A percentile compares a stretch with the other conserved stretches of the same genome.
These are phyloP conservation scores for Yponomeuta cagnagella DNA, from an alignment of 2,888 invertebrate genomes.

Conservation along the genomic window DNA sequence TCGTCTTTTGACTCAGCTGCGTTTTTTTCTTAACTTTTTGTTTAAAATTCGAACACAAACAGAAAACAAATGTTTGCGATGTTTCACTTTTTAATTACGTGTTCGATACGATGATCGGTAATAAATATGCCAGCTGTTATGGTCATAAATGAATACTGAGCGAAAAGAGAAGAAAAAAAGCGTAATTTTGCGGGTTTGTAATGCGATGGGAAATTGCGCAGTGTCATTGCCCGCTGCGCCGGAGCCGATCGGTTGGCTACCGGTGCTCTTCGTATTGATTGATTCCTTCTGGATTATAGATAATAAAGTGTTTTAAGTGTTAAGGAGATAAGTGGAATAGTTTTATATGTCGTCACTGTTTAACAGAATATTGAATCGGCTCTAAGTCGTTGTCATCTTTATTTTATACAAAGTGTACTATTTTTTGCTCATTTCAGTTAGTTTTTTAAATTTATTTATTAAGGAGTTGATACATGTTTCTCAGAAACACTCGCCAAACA, in stretches of 20 bases:
- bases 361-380: too few species aligned
- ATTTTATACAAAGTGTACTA: too few species aligned
- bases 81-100: background rate
- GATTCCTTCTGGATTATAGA: background rate
- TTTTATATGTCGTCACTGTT: too few species aligned
- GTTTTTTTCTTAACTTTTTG: too few species aligned
- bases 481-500: too few species aligned
- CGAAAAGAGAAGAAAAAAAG: constrained; percentile 7
- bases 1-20: background rate
- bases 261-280: background rate
- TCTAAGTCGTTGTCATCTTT: too few species aligned
- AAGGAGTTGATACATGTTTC: too few species aligned
- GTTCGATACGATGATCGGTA: background rate
- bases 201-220: constrained; percentile 12
- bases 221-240: constrained; percentile 7
- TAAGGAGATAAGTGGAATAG: too few species aligned
- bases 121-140: background rate
- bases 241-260: background rate
- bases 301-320: too few species aligned
- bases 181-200: constrained; percentile 6
- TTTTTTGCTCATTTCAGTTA: too few species aligned
- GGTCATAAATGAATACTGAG: background rate
- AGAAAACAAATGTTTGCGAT: background rate
- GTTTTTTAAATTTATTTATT: too few species aligned
- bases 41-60: too few species aligned